phyloP scores from a whole-genome alignment of 2,797 vertebrate genomes.

The Pipistrellus nathusii region DNA sequence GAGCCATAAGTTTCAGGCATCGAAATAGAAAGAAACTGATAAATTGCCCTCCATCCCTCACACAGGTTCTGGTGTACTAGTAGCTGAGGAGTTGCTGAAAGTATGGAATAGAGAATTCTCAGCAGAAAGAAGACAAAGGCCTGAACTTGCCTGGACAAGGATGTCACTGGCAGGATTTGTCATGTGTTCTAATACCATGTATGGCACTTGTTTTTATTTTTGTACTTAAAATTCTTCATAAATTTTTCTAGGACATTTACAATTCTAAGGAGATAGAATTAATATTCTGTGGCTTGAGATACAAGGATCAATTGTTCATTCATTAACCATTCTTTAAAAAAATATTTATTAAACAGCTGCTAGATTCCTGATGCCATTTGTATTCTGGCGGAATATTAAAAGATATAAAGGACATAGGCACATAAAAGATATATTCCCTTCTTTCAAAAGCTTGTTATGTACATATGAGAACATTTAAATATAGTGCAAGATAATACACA shows the following conservation, averaged over 20 bases:
- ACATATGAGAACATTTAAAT: neutral
- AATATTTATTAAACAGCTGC: neutral
- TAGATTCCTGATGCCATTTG: neutral
- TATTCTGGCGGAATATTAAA: neutral
- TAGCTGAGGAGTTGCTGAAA: conserved; percentile 13
- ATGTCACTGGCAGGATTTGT: neutral
- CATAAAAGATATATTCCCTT: neutral
- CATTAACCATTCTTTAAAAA: conserved; percentile 5
- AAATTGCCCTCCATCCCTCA: conserved; percentile 46
- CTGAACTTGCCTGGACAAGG: neutral
- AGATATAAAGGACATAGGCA: neutral
- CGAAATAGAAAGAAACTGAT: conserved; percentile 62
- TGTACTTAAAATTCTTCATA: conserved; percentile 31
- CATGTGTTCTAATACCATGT: neutral
- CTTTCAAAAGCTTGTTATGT: neutral
- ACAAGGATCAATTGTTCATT: neutral
- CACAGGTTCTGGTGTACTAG: neutral
- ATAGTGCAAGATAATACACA: neutral
- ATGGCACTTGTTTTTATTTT: neutral
- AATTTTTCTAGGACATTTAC: neutral
- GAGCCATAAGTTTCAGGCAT: conserved; percentile 63
- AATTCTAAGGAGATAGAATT: neutral
- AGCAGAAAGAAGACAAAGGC: neutral
- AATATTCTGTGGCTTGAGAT: neutral
- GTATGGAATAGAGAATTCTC: neutral